A percentile compares a stretch with the other conserved stretches of the same genome.
Evolutionary conservation across 2,113 vertebrate species (phyloP).

Genomic region (Dipodomys merriami): DNA sequence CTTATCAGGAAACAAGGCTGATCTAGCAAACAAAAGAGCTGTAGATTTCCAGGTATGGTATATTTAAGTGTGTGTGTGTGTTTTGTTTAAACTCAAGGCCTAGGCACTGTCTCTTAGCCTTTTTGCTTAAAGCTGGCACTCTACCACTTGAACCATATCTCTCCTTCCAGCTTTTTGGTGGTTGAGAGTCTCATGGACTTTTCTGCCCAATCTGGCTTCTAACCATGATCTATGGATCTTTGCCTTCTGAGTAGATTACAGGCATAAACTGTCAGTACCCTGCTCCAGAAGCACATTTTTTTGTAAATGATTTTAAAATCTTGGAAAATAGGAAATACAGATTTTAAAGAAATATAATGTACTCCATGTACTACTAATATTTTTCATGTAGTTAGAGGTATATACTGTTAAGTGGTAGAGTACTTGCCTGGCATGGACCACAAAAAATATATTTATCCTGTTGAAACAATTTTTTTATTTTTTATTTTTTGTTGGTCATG

Average conservation of each 20-base stretch:
- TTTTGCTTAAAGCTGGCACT: too few species aligned
- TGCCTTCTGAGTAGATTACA: too few species aligned
- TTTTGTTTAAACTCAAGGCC: too few species aligned
- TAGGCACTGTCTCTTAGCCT: neutral
- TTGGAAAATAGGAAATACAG: neutral
- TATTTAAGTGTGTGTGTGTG: neutral
- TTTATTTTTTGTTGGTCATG: too few species aligned
- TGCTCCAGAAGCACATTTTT: neutral
- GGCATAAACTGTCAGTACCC: neutral
- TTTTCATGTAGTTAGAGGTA: neutral
- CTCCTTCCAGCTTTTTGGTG: too few species aligned
- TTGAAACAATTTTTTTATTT: too few species aligned
- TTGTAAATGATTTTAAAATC: constrained; percentile 15
- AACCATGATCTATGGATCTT: too few species aligned
- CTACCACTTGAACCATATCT: too few species aligned
- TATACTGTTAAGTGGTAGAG: neutral
- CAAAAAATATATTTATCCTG: too few species aligned
- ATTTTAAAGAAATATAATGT: neutral
- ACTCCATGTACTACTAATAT: neutral
- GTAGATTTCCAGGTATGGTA: constrained; percentile 97
- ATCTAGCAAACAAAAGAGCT: constrained; percentile 97
- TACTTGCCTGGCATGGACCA: neutral
- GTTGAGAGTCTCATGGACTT: too few species aligned
- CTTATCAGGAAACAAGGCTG: constrained; percentile 98
- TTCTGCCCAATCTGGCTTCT: too few species aligned